These are phyloP conservation scores for Xylophagus ater DNA, from an alignment of 2,888 invertebrate species.

Conservation along the genomic window DNA sequence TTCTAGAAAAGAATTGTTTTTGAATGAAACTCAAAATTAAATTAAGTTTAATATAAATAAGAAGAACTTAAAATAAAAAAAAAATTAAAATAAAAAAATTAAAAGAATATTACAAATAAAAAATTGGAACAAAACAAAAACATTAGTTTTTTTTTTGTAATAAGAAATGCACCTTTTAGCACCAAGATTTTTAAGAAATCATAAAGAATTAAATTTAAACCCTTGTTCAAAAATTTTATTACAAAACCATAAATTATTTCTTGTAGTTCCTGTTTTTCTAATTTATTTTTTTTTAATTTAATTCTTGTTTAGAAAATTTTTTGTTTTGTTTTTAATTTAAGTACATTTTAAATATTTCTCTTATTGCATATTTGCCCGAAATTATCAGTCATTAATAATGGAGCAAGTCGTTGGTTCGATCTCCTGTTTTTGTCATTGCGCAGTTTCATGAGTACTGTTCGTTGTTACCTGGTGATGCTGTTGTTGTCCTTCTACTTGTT, in stretches of 20 bases:
- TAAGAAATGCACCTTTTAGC: slow-evolving; percentile 9
- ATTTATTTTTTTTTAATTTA: background rate
- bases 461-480: slow-evolving; percentile 22
- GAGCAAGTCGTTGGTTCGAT: no score
- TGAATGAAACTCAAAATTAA: background rate
- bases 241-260: background rate
- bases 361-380: slow-evolving; percentile 26
- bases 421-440: slow-evolving; percentile 27
- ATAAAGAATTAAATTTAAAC: slow-evolving; percentile 1
- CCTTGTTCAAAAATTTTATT: background rate
- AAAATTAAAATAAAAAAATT: background rate
- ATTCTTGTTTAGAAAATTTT: slow-evolving; percentile 1
- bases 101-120: slow-evolving; percentile 2
- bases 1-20: no score
- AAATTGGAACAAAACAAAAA: slow-evolving; percentile 5
- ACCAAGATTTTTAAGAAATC: slow-evolving; percentile 6
- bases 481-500: slow-evolving; percentile 28
- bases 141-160: no score
- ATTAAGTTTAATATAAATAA: slow-evolving; percentile 1
- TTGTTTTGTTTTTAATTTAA: slow-evolving; percentile 8
- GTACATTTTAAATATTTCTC: slow-evolving; percentile 10
- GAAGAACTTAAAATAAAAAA: slow-evolving; percentile 9
- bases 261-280: background rate
- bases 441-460: slow-evolving; percentile 24
- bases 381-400: slow-evolving; percentile 16